These are phyloP conservation scores for Antechinus stuartii DNA, from an alignment of 2,113 vertebrate species.

Conservation along the genomic window DNA sequence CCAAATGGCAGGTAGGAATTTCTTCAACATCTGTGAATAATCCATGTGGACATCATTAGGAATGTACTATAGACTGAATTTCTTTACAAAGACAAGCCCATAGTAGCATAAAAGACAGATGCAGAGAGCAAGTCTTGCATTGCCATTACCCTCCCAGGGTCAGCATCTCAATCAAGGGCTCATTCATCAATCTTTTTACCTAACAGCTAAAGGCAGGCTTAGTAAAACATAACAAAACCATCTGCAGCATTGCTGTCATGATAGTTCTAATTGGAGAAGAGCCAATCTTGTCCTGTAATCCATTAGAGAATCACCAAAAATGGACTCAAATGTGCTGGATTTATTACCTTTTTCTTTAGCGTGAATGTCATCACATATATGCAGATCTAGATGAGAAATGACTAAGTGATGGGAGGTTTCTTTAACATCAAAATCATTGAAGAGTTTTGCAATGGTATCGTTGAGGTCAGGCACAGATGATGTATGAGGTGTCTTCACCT, in stretches of 20 bases:
- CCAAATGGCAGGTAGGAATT: background rate
- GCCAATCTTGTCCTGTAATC: slow-evolving; percentile 14
- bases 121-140: slow-evolving; percentile 13
- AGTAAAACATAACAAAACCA: slow-evolving; percentile 50
- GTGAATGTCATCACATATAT: slow-evolving; percentile 98
- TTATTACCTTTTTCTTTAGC: slow-evolving; percentile 93
- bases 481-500: slow-evolving; percentile 90
- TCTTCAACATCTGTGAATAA: background rate
- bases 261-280: background rate
- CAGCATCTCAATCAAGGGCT: slow-evolving; percentile 32
- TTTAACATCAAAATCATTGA: slow-evolving; percentile 93
- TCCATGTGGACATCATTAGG: slow-evolving; percentile 5
- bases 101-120: slow-evolving; percentile 23
- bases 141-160: slow-evolving; percentile 22
- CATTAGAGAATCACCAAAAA: slow-evolving; percentile 43
- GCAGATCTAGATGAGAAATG: slow-evolving; percentile 96
- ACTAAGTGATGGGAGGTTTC: slow-evolving; percentile 98
- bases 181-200: slow-evolving; percentile 1
- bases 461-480: slow-evolving; percentile 89
- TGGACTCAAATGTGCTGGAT: background rate
- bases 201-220: slow-evolving; percentile 29
- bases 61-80: slow-evolving; percentile 1
- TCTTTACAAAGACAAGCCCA: slow-evolving; percentile 26
- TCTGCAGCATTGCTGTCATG: background rate
- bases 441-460: slow-evolving; percentile 92